Conservation (phyloP, 2,797 vertebrate species). For the Apodemus agrarius region DNA sequence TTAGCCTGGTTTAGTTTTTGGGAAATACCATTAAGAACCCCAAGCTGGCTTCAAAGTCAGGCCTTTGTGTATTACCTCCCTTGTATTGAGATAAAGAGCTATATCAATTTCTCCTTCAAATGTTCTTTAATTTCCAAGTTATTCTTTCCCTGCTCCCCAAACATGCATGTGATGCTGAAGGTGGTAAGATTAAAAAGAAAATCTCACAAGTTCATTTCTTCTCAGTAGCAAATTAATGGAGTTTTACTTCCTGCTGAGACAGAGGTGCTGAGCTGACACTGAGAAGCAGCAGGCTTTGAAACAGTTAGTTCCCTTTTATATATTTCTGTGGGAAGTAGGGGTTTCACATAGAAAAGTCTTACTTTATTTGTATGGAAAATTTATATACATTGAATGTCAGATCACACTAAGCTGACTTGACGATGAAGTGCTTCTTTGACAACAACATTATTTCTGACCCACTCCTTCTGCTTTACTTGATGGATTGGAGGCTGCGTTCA, state of each 20-base stretch:
- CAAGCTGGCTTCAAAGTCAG: neutral
- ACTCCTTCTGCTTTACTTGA: neutral
- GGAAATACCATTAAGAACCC: neutral
- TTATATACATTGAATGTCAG: neutral
- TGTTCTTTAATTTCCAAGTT: neutral
- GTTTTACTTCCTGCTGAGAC: constrained; percentile 25
- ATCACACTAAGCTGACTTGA: neutral
- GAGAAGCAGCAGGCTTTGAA: neutral
- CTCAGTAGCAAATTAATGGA: neutral
- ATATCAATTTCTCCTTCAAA: neutral
- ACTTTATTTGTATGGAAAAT: neutral
- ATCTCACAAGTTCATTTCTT: neutral
- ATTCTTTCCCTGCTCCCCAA: neutral
- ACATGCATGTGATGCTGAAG: neutral
- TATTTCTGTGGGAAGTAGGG: neutral
- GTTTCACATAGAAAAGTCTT: neutral
- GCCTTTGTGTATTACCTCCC: neutral
- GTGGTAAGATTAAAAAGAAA: neutral
- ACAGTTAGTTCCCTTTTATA: neutral
- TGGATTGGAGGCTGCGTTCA: neutral
- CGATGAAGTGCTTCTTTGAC: neutral
- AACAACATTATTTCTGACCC: neutral
- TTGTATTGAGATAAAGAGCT: neutral
- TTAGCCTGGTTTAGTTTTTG: neutral
- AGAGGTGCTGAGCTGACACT: neutral